Evolutionary conservation across 2,888 invertebrate genomes (phyloP), one percentile per base, ranked within the genome.

Genomic region (Carpatolechia fugitivella): DNA sequence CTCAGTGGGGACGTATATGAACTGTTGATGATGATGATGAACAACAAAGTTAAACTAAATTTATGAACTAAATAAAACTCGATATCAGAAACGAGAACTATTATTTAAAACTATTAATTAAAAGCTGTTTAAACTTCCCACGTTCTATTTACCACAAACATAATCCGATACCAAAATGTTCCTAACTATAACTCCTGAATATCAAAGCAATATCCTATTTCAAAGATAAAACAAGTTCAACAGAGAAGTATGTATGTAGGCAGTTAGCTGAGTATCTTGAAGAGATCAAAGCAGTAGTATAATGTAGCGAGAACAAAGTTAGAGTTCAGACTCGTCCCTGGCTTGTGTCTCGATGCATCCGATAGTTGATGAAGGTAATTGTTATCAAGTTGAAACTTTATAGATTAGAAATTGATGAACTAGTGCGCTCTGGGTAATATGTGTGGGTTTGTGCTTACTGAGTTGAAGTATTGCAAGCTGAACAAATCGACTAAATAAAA

Each of bases 301-400:
- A 70, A 65, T 71, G 69, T 68, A 69, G 65, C 60, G 61, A 56
- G 46, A 56, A 52, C 33, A 3, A 66, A 74, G 70, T 74, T 74
- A 61, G 54, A 69, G 60, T 59, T 60, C 54, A 55, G 18, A 46
- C 40, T 33, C 8, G 33, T 13, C 30, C 33, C 16, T 20, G 44
- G 50, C 33, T 51, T 35, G 38, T 11, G 36, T 41, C 24, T 11
- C 49, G 35, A 14, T 55, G 41, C 55, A 50, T 13, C 16, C 11
- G 33, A 31, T 48, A 50, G 33, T 18, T 13, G 4, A 7, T 11
- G 35, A 50, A 35, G 35, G 33, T 50, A 20, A 13, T 44, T 14
- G 20, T 16, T 46, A 18, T 31, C 3, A 7, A 38, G 35, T 44
- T 24, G 24, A 54, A 49, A 50, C 14, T 50, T 50, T 35, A 20